Evolutionary conservation across 2,888 invertebrate genomes (phyloP).

Genomic region (Melikaiella ostensackeni): DNA sequence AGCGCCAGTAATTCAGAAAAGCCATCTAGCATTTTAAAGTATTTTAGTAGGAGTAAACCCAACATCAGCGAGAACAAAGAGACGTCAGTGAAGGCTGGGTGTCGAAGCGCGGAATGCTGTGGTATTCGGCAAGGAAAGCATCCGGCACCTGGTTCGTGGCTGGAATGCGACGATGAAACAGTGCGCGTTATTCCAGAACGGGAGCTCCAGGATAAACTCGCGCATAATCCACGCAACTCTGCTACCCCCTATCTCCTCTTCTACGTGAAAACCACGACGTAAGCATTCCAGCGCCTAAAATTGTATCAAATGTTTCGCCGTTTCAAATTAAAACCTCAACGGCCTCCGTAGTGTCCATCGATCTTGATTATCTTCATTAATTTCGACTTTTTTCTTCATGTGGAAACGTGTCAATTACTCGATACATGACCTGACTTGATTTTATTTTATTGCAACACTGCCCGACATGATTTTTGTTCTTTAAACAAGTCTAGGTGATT

Average conservation of each 20-base stretch:
- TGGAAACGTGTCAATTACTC: too few relatives aligned
- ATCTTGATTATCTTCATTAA: neutral
- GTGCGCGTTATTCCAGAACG: conserved; percentile 87
- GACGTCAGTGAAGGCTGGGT: conserved; percentile 73
- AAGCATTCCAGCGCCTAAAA: conserved; percentile 51
- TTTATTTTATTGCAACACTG: neutral
- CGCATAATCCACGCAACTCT: conserved; percentile 85
- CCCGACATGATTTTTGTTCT: too few relatives aligned
- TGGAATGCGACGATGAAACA: conserved; percentile 93
- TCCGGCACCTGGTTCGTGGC: conserved; percentile 81
- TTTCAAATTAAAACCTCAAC: conserved; percentile 10
- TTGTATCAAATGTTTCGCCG: conserved; percentile 53
- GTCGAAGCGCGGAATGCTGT: conserved; percentile 80
- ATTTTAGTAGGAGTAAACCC: conserved; percentile 68
- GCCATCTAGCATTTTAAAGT: conserved; percentile 59
- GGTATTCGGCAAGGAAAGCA: conserved; percentile 77
- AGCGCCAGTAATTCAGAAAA: conserved; percentile 47
- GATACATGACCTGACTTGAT: neutral
- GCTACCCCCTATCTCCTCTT: conserved; percentile 93
- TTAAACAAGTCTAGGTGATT: too few relatives aligned
- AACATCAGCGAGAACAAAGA: conserved; percentile 72
- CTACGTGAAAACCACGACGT: conserved; percentile 81
- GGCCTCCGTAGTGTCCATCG: neutral
- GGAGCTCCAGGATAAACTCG: conserved; percentile 88
- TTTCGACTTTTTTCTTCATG: neutral